These are phyloP conservation scores for Dendroctonus ponderosae DNA, from an alignment of 1,140 invertebrate species.

Conservation along the genomic window DNA sequence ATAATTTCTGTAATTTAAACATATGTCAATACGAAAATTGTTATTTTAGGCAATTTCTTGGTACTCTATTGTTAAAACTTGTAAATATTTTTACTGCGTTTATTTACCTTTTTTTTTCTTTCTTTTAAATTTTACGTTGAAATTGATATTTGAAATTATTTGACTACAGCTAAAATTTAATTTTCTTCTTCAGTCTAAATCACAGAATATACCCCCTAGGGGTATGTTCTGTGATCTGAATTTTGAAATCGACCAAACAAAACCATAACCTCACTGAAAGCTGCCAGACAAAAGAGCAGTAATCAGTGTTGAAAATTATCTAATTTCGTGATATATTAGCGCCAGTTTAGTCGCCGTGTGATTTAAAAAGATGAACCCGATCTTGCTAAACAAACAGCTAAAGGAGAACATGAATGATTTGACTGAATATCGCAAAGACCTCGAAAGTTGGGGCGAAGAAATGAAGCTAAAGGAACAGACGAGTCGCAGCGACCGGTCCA, in stretches of 20 bases:
- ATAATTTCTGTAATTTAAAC: neutral
- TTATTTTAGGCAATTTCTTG: neutral
- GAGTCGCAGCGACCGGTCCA: slow-evolving; percentile 53
- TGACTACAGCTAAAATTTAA: neutral
- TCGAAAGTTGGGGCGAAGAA: slow-evolving; percentile 80
- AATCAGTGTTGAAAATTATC: neutral
- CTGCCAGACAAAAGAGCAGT: neutral
- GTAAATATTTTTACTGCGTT: neutral
- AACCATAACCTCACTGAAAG: neutral
- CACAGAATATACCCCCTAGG: neutral
- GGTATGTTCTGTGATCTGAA: neutral
- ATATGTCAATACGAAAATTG: neutral
- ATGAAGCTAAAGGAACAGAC: slow-evolving; percentile 79
- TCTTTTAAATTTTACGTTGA: neutral
- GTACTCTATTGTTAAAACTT: neutral
- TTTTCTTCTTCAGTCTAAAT: neutral
- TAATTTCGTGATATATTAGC: neutral
- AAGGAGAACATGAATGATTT: slow-evolving; percentile 73
- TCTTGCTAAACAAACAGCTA: slow-evolving; percentile 66
- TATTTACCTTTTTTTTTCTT: neutral
- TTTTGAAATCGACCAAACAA: neutral
- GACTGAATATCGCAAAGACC: slow-evolving; percentile 69
- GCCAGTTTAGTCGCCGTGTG: neutral
- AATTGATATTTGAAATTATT: neutral
- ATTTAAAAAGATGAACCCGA: slow-evolving; percentile 50